Evolutionary conservation across 2,113 vertebrate species (phyloP).

Genomic region (Morone chrysops): DNA sequence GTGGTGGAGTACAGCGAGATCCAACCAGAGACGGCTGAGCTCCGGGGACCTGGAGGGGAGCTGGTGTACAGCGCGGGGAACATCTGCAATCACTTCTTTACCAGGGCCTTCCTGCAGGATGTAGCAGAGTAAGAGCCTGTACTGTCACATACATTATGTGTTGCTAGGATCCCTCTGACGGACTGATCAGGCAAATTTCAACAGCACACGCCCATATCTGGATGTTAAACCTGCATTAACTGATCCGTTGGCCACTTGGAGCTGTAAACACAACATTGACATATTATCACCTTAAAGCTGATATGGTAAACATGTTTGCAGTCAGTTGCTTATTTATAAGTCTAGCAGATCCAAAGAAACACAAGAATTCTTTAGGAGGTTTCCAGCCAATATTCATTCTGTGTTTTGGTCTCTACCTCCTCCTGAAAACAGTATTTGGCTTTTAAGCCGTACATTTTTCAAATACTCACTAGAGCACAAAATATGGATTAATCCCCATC

Average conservation of each 20-base stretch:
- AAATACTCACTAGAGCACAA: no score
- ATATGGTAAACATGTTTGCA: neutral
- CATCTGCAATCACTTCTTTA: constrained; percentile 98
- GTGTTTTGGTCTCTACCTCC: no score
- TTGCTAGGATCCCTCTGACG: neutral
- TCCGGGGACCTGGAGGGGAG: constrained; percentile 75
- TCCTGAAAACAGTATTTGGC: neutral
- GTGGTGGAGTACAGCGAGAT: constrained; percentile 98
- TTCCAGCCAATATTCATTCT: neutral
- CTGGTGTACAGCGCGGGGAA: constrained; percentile 89
- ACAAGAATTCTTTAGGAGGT: neutral
- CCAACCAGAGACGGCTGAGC: constrained; percentile 80
- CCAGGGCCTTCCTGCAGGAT: constrained; percentile 86
- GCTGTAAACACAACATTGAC: no score
- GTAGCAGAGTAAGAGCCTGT: constrained; percentile 86
- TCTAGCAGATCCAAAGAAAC: neutral
- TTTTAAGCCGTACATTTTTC: neutral
- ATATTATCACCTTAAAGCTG: neutral
- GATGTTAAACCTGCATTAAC: neutral
- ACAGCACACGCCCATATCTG: neutral
- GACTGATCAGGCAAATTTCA: neutral
- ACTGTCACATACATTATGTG: neutral
- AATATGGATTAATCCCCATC: no score
- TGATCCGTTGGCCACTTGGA: no score
- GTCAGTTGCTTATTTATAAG: neutral